Percentiles rank a stretch among this genome's conserved stretches.
These are phyloP conservation scores for Protodeltote pygarga DNA, from an alignment of 2,888 invertebrate genomes.

Conservation along the genomic window DNA sequence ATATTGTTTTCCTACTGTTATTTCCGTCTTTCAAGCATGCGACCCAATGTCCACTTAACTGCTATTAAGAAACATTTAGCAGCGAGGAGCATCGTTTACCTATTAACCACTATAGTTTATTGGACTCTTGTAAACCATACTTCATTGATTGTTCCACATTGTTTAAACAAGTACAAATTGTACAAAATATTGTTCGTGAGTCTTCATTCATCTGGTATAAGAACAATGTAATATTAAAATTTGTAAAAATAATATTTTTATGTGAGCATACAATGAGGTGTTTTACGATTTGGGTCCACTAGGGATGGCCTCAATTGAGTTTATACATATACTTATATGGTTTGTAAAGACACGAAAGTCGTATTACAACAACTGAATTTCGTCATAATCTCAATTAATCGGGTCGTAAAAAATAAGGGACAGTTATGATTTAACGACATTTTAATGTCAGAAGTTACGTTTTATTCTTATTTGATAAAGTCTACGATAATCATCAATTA, in stretches of 20 bases:
- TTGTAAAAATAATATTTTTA: conserved; percentile 8
- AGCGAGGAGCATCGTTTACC: neutral
- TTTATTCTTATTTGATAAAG: conserved; percentile 5
- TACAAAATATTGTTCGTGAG: neutral
- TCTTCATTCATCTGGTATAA: neutral
- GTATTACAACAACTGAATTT: conserved; percentile 25
- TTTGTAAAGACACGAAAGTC: conserved; percentile 38
- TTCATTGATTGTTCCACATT: neutral
- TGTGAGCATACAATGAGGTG: conserved; percentile 6
- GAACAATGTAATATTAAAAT: conserved; percentile 3
- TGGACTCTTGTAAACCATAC: neutral
- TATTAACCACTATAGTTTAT: conserved; percentile 4
- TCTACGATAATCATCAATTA: conserved; percentile 34
- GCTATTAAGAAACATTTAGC: conserved; percentile 11
- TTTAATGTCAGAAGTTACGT: conserved; percentile 17
- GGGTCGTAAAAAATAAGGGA: conserved; percentile 25
- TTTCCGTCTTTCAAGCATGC: conserved; percentile 55
- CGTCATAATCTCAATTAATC: conserved; percentile 29
- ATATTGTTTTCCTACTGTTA: conserved; percentile 67
- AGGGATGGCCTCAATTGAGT: conserved; percentile 39
- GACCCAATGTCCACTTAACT: conserved; percentile 28
- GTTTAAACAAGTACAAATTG: conserved; percentile 1
- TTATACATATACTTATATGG: conserved; percentile 32
- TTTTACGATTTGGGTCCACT: conserved; percentile 10
- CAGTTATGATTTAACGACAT: conserved; percentile 24